Conservation (phyloP, 2,888 invertebrate genomes). For the Liposcelis brunnea region DNA sequence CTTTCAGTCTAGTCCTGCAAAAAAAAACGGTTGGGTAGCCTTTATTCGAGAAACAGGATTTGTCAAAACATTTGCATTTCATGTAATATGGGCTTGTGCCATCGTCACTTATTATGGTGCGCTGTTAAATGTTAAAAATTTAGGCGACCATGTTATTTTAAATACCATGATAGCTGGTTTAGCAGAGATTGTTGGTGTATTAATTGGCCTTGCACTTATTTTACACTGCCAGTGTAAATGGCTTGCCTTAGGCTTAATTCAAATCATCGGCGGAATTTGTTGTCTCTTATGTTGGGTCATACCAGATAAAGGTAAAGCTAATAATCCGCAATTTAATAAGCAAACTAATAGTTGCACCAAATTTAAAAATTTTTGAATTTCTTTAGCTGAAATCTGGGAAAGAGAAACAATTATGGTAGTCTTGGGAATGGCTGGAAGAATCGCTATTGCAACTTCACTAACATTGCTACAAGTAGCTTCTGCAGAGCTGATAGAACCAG, state of each 20-base stretch:
- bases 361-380: not conserved
- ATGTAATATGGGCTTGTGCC: slow-evolving; percentile 12
- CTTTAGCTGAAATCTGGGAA: slow-evolving; percentile 1
- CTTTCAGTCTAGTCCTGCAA: not conserved
- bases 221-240: slow-evolving; percentile 12
- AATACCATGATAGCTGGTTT: slow-evolving; percentile 14
- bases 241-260: slow-evolving; percentile 10
- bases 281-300: slow-evolving; percentile 11
- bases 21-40: not conserved
- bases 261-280: slow-evolving; percentile 10
- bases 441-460: slow-evolving; percentile 14
- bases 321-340: not conserved
- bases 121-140: slow-evolving; percentile 15
- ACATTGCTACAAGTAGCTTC: slow-evolving; percentile 14
- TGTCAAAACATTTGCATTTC: slow-evolving; percentile 9
- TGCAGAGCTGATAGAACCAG: slow-evolving; percentile 12
- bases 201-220: slow-evolving; percentile 12
- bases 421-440: slow-evolving; percentile 13
- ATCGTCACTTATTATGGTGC: slow-evolving; percentile 16
- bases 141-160: slow-evolving; percentile 13
- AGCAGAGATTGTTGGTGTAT: slow-evolving; percentile 13
- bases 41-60: not conserved
- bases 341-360: slow-evolving; percentile 6
- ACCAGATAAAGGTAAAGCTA: slow-evolving; percentile 1
- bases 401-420: slow-evolving; percentile 11